A percentile compares a stretch with the other conserved stretches of the same genome.
These are phyloP conservation scores for Candidula unifasciata DNA, from an alignment of 2,888 invertebrate species.

Conservation along the genomic window DNA sequence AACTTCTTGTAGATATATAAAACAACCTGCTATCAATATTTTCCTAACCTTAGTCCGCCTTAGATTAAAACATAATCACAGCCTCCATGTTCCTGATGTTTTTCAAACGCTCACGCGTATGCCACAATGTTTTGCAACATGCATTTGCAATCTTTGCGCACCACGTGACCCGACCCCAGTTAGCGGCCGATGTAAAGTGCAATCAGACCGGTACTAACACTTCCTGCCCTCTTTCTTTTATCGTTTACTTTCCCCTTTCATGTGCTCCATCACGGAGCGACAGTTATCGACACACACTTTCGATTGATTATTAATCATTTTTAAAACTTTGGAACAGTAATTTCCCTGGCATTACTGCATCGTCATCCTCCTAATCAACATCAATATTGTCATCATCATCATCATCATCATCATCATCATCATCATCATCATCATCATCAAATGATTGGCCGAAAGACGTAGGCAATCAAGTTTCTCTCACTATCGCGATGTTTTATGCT, in stretches of 20 bases:
- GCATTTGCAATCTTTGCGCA: background rate
- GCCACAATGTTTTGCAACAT: background rate
- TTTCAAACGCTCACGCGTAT: background rate
- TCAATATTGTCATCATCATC: too few relatives aligned
- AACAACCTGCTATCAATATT: background rate
- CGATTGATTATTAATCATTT: conserved; percentile 9
- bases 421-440: too few relatives aligned
- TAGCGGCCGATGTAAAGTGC: background rate
- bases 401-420: too few relatives aligned
- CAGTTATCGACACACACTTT: background rate
- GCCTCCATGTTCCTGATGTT: background rate
- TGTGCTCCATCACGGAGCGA: background rate
- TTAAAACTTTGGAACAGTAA: background rate
- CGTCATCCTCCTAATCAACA: too few relatives aligned
- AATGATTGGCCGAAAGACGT: too few relatives aligned
- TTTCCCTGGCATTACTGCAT: background rate
- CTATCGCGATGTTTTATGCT: too few relatives aligned
- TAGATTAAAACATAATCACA: background rate
- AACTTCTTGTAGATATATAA: too few relatives aligned
- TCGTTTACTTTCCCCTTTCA: background rate
- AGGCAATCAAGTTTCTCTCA: too few relatives aligned
- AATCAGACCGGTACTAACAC: background rate
- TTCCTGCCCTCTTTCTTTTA: background rate
- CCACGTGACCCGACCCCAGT: background rate
- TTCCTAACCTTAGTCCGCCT: background rate